These are phyloP conservation scores for Gobius niger DNA, from an alignment of 2,113 vertebrate species.

Conservation along the genomic window DNA sequence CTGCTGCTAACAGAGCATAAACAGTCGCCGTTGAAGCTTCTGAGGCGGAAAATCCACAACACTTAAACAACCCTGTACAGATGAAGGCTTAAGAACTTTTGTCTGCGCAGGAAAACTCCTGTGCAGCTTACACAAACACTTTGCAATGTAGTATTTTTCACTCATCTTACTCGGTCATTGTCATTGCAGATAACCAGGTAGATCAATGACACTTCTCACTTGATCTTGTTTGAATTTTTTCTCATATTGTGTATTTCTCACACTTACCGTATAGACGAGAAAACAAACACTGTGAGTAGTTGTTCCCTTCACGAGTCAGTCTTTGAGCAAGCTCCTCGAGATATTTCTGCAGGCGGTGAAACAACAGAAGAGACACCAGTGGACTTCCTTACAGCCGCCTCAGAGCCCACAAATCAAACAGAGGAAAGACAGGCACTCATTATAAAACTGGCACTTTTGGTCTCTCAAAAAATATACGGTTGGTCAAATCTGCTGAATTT, in stretches of 20 bases:
- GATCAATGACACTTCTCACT: neutral
- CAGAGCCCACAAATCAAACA: constrained; percentile 46
- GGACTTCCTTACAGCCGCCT: constrained; percentile 57
- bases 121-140: too few relatives aligned
- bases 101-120: too few relatives aligned
- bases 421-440: constrained; percentile 34
- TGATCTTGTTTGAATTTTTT: constrained; percentile 7
- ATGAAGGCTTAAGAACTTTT: too few relatives aligned
- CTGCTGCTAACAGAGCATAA: too few relatives aligned
- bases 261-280: constrained; percentile 8
- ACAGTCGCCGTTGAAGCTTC: too few relatives aligned
- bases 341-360: constrained; percentile 55
- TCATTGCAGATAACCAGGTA: constrained; percentile 34
- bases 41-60: too few relatives aligned
- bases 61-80: too few relatives aligned
- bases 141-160: too few relatives aligned
- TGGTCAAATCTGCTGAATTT: constrained; percentile 40
- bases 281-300: constrained; percentile 36
- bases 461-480: constrained; percentile 36
- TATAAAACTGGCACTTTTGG: constrained; percentile 47
- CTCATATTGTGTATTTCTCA: constrained; percentile 17
- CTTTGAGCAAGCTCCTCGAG: constrained; percentile 54
- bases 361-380: constrained; percentile 46
- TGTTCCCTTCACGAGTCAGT: constrained; percentile 58
- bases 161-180: neutral